A percentile compares a stretch with the other conserved stretches of the same genome.
These are phyloP conservation scores for Eristalis tenax DNA, from an alignment of 2,888 invertebrate genomes.

Conservation along the genomic window DNA sequence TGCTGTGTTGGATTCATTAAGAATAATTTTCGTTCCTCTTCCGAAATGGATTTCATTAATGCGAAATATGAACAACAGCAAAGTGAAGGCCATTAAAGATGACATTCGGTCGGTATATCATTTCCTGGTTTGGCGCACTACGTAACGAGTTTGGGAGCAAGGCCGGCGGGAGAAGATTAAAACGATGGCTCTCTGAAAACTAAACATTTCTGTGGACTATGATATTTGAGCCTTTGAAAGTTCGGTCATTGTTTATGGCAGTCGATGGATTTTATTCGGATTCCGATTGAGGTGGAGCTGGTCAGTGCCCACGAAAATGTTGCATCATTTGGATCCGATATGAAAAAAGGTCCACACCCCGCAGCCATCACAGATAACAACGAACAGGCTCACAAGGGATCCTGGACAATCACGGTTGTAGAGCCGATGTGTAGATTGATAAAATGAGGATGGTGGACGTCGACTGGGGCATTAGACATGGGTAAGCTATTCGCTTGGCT, in stretches of 20 bases:
- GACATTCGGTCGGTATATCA: neutral
- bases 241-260: neutral
- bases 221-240: neutral
- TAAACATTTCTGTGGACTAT: neutral
- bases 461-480: too few relatives aligned
- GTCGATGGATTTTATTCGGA: too few relatives aligned
- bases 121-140: neutral
- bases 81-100: neutral
- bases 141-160: neutral
- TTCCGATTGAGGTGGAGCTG: too few relatives aligned
- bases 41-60: neutral
- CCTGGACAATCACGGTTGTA: too few relatives aligned
- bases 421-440: too few relatives aligned
- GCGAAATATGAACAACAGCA: neutral
- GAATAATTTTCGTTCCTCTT: neutral
- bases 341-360: too few relatives aligned
- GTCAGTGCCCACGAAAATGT: too few relatives aligned
- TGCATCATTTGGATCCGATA: too few relatives aligned
- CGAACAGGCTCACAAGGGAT: too few relatives aligned
- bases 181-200: neutral
- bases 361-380: too few relatives aligned
- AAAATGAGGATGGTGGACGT: too few relatives aligned
- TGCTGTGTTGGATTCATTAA: neutral
- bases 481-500: too few relatives aligned
- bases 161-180: neutral